A percentile compares a stretch with the other conserved stretches of the same genome.
Conservation (phyloP, 2,113 vertebrate species). For the Cynoglossus semilaevis region DNA sequence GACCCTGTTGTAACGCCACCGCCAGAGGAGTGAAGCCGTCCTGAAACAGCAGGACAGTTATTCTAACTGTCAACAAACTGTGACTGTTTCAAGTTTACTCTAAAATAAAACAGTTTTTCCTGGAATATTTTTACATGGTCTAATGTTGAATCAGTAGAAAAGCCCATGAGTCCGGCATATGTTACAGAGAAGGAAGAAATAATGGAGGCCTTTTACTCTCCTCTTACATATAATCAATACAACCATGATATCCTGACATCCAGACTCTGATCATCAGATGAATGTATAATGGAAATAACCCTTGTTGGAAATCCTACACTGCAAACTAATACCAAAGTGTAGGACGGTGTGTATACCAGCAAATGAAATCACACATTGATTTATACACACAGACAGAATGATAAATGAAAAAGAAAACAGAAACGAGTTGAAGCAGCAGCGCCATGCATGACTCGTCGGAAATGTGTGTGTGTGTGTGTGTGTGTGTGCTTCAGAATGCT, state of each 20-base stretch:
- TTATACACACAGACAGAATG: neutral
- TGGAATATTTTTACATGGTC: no score
- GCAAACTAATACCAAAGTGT: neutral
- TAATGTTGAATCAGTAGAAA: no score
- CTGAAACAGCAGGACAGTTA: slow-evolving; percentile 65
- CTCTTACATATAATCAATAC: neutral
- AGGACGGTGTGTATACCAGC: neutral
- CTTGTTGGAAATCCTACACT: no score
- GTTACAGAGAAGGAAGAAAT: neutral
- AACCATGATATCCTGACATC: neutral
- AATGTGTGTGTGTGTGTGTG: slow-evolving; percentile 2
- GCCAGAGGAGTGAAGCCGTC: slow-evolving; percentile 97
- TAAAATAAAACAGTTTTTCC: no score
- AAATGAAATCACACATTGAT: neutral
- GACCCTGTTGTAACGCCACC: slow-evolving; percentile 95
- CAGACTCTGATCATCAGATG: neutral
- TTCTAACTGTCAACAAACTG: no score
- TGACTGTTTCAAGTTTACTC: no score
- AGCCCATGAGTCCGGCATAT: neutral
- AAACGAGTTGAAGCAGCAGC: neutral
- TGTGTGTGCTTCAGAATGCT: slow-evolving; percentile 11
- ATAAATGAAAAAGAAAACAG: neutral
- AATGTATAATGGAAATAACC: no score
- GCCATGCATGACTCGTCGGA: neutral
- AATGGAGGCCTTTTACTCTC: neutral